Evolutionary conservation across 2,888 invertebrate species (phyloP), one percentile per base, ranked within the genome.

Genomic region (Protodeltote pygarga): DNA sequence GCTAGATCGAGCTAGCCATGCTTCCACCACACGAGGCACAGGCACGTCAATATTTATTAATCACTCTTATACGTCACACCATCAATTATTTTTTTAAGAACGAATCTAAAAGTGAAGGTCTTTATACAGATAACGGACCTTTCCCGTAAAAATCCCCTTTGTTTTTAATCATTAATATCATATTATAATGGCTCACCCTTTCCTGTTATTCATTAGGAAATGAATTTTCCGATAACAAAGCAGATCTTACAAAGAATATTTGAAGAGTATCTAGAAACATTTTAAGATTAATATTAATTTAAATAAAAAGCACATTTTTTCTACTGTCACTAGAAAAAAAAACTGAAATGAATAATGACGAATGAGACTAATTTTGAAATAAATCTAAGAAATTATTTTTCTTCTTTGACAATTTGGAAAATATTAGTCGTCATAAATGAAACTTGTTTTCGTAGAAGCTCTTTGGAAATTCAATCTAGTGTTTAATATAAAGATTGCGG

Each of bases 131-230:
- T 10, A 15, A 28, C 23, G 17, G 29, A 29, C 25, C 33, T 15
- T 21, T 11, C 29, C 16, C 45, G 44, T 48, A 50, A 46, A 51
- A 28, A 21, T 46, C 42, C 15, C 40, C 35, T 45, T 54, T 53
- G 29, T 55, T 35, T 53, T 55, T 29, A 41, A 41, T 53, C 45
- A 38, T 65, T 46, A 57, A 44, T 46, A 27, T 45, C 51, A 46
- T 35, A 41, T 14, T 34, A 25, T 23, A 33, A 32, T n/a, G n/a
- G n/a, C n/a, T 21, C 32, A 52, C 57, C 54, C 34, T 29, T 60
- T 57, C 53, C 62, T 40, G 34, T 65, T 55, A 68, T 68, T 53
- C 29, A 27, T 53, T 65, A 57, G 50, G 50, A 57, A 46, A 41
- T 21, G 37, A 47, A 41, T 41, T 31, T 47, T 65, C 25, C 60